These are phyloP conservation scores for Colinus virginianus DNA, from an alignment of 2,113 vertebrate species.

Conservation along the genomic window DNA sequence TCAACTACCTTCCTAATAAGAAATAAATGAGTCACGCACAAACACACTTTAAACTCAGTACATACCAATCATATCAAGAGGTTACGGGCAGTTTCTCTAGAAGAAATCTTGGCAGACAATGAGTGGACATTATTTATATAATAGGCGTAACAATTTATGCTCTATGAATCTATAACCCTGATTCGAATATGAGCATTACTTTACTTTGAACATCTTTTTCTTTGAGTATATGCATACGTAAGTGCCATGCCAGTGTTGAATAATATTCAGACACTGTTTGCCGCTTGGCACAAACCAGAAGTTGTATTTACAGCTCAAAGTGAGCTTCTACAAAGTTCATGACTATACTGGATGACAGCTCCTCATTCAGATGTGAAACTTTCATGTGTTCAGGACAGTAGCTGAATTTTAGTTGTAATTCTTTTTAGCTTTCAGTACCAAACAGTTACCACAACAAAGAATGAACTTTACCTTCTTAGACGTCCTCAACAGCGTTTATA, in stretches of 20 bases:
- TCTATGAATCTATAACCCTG: not conserved
- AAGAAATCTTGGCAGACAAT: not conserved
- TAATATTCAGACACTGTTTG: not conserved
- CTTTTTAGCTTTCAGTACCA: not conserved
- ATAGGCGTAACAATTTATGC: not conserved
- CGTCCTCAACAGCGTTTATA: not conserved
- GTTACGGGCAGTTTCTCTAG: not conserved
- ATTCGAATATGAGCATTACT: not conserved
- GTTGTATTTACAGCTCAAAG: constrained; percentile 39
- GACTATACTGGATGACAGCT: not conserved
- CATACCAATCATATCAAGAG: not conserved
- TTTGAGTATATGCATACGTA: not conserved
- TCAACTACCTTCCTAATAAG: not conserved
- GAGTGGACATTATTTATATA: not conserved
- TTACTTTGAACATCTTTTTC: not conserved
- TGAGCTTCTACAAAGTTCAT: not conserved
- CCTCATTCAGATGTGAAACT: not conserved
- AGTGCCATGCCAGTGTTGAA: not conserved
- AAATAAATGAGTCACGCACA: fast-evolving
- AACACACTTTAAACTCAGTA: not conserved
- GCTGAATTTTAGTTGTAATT: not conserved
- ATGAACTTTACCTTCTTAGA: not conserved
- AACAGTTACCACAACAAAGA: not conserved
- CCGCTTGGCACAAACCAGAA: not conserved
- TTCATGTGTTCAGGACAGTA: not conserved